Percentiles rank a stretch among this genome's conserved stretches.
These are phyloP conservation scores for Notiomystis cincta DNA, from an alignment of 2,113 vertebrate species.

Conservation along the genomic window DNA sequence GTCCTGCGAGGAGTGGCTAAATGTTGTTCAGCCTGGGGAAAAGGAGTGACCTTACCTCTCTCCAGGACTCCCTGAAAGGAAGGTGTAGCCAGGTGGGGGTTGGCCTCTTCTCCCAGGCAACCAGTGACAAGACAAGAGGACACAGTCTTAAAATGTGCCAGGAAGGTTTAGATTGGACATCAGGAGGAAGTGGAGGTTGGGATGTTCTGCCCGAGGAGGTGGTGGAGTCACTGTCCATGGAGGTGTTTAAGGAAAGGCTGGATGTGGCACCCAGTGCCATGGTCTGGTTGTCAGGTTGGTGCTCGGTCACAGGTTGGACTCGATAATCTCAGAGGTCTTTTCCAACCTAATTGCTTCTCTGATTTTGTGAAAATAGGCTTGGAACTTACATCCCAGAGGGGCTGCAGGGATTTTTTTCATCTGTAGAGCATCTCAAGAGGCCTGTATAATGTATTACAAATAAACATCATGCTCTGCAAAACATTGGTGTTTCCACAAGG, in stretches of 20 bases:
- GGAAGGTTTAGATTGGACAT: neutral
- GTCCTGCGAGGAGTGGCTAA: neutral
- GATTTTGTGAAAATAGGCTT: neutral
- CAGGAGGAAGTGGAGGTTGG: neutral
- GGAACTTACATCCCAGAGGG: neutral
- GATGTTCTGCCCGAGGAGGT: no score
- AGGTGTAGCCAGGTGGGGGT: neutral
- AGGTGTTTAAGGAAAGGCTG: neutral
- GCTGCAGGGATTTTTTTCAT: neutral
- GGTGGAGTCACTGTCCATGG: accelerated
- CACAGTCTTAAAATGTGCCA: neutral
- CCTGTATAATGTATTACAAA: neutral
- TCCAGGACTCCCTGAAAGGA: neutral
- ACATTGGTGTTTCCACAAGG: neutral
- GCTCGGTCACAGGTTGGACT: neutral
- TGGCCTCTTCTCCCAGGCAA: neutral
- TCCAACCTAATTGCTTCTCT: neutral
- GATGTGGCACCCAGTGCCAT: neutral
- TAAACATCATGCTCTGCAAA: neutral
- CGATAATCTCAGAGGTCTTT: neutral
- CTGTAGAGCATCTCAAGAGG: neutral
- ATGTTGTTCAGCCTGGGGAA: neutral
- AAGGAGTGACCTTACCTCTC: neutral
- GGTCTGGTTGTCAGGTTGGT: accelerated
- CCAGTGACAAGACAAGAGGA: neutral